Evolutionary conservation across 2,888 invertebrate genomes (phyloP), one percentile per base, ranked within the genome.

Genomic region (Rhagonycha lutea): DNA sequence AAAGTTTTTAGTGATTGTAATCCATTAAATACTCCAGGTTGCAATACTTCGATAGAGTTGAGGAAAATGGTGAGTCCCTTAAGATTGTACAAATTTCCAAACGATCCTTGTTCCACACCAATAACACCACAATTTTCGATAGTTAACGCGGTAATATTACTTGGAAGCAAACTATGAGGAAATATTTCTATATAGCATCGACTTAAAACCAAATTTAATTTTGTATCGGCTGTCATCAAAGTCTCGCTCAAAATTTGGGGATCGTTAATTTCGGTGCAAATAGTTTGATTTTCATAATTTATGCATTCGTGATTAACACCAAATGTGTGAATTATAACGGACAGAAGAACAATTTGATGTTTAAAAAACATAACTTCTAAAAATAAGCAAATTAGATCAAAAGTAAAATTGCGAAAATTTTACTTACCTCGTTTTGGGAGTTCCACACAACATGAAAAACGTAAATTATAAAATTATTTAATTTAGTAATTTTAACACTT

Each of bases 11-110:
- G 26, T 4, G 74, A 68, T 5, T 65, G 14, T 9, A 71, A 61
- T 3, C 69, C 69, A 63, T 74, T 69, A 74, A 77, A 77, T n/a
- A 74, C 61, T 9, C 77, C 77, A 1, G 77, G 70, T 67, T 77
- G 77, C 14, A 77, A 67, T 9, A 60, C 61, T 14, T 32, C 61
- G 32, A 77, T 77, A 7, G 69, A 72, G 14, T 77, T 77, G 1
- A 32, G 24, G 23, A 69, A 77, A 12, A 77, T 47, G 14, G 74
- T 69, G 7, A 77, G 26, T 26, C 72, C 74, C 24, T 72, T 4
- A 8, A 77, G 32, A 8, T 71, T 61, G 18, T 69, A 12, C 10
- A 77, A 65, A 24, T 69, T 71, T 5, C 65, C 26, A 23, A 77
- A 61, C 3, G 77, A 71, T 11, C 77, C 74, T 14, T 72, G 47